Evolutionary conservation across 2,797 vertebrate species (phyloP).

Genomic region (Coendou prehensilis): DNA sequence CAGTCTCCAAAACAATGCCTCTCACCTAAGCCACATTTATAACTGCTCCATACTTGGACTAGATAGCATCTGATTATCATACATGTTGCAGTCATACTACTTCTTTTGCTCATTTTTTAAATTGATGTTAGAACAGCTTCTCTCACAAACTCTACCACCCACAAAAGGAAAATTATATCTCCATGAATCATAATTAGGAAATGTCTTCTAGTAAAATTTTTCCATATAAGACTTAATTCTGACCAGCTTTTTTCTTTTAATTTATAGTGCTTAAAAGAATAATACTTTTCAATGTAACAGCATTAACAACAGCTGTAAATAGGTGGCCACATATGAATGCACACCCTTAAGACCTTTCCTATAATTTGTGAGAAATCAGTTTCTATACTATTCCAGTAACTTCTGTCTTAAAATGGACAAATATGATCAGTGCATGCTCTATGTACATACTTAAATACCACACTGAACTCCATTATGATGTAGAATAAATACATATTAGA

Average conservation of each 20-base stretch:
- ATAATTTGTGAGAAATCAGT: conserved; percentile 38
- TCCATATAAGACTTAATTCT: conserved; percentile 47
- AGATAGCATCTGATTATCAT: conserved; percentile 19
- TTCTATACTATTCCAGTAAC: conserved; percentile 17
- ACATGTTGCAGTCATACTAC: background rate
- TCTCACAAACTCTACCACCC: background rate
- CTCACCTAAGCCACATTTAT: conserved; percentile 1
- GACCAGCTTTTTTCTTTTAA: background rate
- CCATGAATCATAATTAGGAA: conserved; percentile 30
- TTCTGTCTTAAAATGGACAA: conserved; percentile 23
- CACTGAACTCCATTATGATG: background rate
- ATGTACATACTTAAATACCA: background rate
- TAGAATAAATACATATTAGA: background rate
- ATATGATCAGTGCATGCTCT: background rate
- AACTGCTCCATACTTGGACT: background rate
- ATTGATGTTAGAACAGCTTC: conserved; percentile 26
- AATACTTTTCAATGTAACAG: background rate
- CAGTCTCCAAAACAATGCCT: conserved; percentile 36
- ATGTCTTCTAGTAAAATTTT: conserved; percentile 35
- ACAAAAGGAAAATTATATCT: conserved; percentile 47
- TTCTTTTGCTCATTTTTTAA: conserved; percentile 12
- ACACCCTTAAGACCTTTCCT: background rate
- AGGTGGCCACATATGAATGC: background rate
- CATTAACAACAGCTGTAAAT: conserved; percentile 28
- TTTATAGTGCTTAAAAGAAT: conserved; percentile 15